Conservation (phyloP, 2,797 vertebrate species). For the Cirrhinus mrigala region DNA sequence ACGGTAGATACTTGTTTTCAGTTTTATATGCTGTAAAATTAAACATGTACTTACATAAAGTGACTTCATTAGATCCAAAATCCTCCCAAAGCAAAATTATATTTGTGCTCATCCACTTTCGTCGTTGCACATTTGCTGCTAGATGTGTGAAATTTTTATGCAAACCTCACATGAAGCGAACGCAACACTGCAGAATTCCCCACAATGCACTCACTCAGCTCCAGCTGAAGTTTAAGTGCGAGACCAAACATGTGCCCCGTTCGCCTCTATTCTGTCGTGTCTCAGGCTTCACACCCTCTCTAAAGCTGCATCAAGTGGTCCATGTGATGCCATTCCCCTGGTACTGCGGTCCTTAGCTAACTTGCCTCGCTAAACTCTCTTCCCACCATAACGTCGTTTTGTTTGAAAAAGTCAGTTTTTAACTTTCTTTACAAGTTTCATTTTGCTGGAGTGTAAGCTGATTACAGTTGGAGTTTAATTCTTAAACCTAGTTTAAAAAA, state of each 20-base stretch:
- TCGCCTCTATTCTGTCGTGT: constrained; percentile 8
- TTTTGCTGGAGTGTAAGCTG: constrained; percentile 22
- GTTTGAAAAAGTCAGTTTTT: constrained; percentile 34
- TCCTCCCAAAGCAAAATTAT: constrained; percentile 29
- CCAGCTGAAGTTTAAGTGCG: constrained; percentile 29
- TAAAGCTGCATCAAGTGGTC: constrained; percentile 29
- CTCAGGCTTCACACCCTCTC: constrained; percentile 40
- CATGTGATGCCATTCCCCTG: constrained; percentile 21
- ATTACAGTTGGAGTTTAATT: constrained; percentile 47
- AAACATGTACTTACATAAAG: constrained; percentile 1
- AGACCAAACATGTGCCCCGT: constrained; percentile 15
- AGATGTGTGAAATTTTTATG: constrained; percentile 32
- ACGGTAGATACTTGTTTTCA: neutral
- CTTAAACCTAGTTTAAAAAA: constrained; percentile 32
- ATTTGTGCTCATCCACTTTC: constrained; percentile 22
- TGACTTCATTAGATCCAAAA: constrained; percentile 13
- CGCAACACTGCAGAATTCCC: constrained; percentile 23
- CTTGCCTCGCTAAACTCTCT: neutral
- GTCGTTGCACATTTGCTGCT: constrained; percentile 16
- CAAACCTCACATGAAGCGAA: constrained; percentile 26
- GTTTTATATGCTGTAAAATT: neutral
- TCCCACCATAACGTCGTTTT: constrained; percentile 1
- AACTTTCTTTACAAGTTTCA: constrained; percentile 26
- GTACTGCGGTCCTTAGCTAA: constrained; percentile 23
- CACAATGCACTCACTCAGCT: constrained; percentile 30